These are phyloP conservation scores for Zaprionus vittiger DNA, from an alignment of 1,140 invertebrate species.

Conservation along the genomic window DNA sequence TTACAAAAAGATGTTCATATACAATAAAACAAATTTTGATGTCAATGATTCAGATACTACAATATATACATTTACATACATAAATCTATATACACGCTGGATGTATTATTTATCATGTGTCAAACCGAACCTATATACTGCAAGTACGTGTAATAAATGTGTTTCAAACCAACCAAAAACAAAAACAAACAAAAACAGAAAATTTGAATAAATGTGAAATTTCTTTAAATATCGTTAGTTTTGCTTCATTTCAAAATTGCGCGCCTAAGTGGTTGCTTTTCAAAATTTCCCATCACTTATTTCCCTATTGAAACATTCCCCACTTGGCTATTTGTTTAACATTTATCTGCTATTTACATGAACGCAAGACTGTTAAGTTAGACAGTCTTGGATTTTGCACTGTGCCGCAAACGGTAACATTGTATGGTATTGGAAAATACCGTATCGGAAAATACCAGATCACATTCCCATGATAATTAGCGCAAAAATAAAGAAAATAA, in stretches of 20 bases:
- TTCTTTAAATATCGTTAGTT: background rate
- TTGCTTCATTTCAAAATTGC: background rate
- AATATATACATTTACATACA: background rate
- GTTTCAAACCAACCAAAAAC: constrained; percentile 39
- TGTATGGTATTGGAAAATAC: constrained; percentile 51
- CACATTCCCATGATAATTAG: constrained; percentile 70
- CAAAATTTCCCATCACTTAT: too few species aligned
- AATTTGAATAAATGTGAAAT: constrained; percentile 8
- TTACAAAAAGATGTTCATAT: constrained; percentile 2
- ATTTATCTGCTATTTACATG: constrained; percentile 6
- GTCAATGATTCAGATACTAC: constrained; percentile 4
- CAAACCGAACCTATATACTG: constrained; percentile 21
- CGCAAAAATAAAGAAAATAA: constrained; percentile 53
- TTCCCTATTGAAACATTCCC: too few species aligned
- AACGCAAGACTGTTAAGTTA: background rate
- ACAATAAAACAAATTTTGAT: constrained; percentile 3
- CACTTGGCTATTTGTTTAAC: background rate
- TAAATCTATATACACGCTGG: background rate
- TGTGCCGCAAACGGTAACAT: constrained; percentile 13
- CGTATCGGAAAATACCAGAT: constrained; percentile 39
- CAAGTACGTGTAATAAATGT: constrained; percentile 52
- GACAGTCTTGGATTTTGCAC: background rate
- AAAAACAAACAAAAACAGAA: constrained; percentile 14
- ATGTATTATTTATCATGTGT: constrained; percentile 24
- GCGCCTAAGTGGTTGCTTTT: background rate